Evolutionary conservation across 2,888 invertebrate species (phyloP), one percentile per base, ranked within the genome.

Genomic region (Stomorhina lunata): DNA sequence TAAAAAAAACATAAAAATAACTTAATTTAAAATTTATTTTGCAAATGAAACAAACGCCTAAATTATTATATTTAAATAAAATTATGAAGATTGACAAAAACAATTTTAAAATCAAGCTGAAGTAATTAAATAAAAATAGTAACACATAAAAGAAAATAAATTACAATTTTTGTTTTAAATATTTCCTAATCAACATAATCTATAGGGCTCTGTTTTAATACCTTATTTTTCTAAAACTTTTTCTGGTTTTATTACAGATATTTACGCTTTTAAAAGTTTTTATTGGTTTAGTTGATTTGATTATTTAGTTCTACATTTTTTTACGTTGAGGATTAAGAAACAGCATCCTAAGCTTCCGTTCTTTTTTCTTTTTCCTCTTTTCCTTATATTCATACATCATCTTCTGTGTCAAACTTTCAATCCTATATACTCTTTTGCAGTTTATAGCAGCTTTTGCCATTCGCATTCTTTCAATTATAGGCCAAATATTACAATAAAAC

Each of bases 81-180:
- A 80, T 43, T 63, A 78, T 82, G 53, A 75, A 78, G 48, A 81
- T 71, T 65, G 27, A 71, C 45, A 37, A 68, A 45, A 69, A 59
- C 4, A 81, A 75, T 22, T 66, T 66, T 45, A 77, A 77, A 75
- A 53, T 68, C 65, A 82, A 79, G 75, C 82, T 71, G 75, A 78
- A 79, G 65, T 82, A 82, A 79, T 75, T 61, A 59, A 82, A 66
- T 50, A 82, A 79, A 73, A 78, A 55, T 32, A 78, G 15, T 59
- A 68, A 77, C 34, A 50, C 78, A 45, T 37, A 69, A 53, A 40
- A 69, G 66, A 57, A 63, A 75, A 53, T 48, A 43, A 25, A 40
- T 65, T 32, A 53, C 10, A 50, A 32, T 15, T 53, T 55, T 45
- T n/a, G n/a, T n/a, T n/a, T 75, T 55, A 29, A 55, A 63, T 45